phyloP scores from a whole-genome alignment of 1,140 invertebrate species.

The Augochlora pura region DNA sequence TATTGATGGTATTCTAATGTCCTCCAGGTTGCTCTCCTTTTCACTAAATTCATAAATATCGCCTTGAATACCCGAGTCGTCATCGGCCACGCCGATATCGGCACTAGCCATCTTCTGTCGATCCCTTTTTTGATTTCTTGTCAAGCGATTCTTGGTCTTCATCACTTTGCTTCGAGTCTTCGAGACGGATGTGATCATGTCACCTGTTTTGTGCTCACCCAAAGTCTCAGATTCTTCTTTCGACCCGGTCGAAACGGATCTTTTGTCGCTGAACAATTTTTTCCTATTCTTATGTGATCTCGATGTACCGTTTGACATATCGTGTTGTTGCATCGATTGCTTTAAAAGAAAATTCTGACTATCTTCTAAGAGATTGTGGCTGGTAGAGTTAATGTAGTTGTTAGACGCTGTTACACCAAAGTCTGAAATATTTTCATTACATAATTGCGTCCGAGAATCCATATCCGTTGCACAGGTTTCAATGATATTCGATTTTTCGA shows the following conservation, averaged over 20 bases:
- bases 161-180: conserved; percentile 54
- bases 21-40: conserved; percentile 76
- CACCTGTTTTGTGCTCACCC: conserved; percentile 39
- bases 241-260: conserved; percentile 62
- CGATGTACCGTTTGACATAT: conserved; percentile 17
- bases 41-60: conserved; percentile 79
- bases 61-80: conserved; percentile 78
- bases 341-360: conserved; percentile 69
- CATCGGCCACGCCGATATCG: conserved; percentile 73
- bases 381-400: conserved; percentile 30
- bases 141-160: conserved; percentile 70
- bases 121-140: conserved; percentile 73
- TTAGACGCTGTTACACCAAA: conserved; percentile 37
- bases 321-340: conserved; percentile 63
- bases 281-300: conserved; percentile 77
- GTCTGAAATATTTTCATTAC: conserved; percentile 41
- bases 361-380: conserved; percentile 71
- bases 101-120: conserved; percentile 60
- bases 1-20: conserved; percentile 70
- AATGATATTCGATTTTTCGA: conserved; percentile 5
- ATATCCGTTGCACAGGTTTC: conserved; percentile 13
- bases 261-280: conserved; percentile 72
- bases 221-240: conserved; percentile 53
- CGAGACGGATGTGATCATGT: background rate
- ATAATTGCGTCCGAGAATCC: conserved; percentile 26